phyloP scores from a whole-genome alignment of 1,140 invertebrate genomes.

The Aradophagus sp. region DNA sequence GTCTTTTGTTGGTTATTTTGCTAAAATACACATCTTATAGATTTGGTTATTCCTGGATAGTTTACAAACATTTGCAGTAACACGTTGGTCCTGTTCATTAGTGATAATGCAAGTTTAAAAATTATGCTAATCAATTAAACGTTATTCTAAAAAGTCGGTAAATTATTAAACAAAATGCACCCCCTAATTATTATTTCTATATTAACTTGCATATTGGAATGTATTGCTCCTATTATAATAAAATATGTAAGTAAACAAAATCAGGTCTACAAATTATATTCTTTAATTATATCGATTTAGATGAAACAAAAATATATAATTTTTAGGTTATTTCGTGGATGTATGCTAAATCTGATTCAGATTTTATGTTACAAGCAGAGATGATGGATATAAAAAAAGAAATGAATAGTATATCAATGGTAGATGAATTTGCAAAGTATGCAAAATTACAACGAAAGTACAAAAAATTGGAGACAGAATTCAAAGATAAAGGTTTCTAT shows the following conservation, averaged over 20 bases:
- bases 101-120: no score
- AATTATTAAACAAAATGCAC: slow-evolving; percentile 25
- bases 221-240: slow-evolving; percentile 34
- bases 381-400: slow-evolving; percentile 71
- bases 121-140: no score
- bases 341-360: slow-evolving; percentile 49
- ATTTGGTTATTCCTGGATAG: no score
- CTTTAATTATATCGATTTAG: neutral
- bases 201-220: slow-evolving; percentile 40
- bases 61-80: no score
- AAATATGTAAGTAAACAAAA: slow-evolving; percentile 40
- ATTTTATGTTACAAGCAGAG: slow-evolving; percentile 60
- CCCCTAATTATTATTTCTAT: slow-evolving; percentile 40
- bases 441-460: slow-evolving; percentile 76
- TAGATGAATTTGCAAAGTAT: slow-evolving; percentile 79
- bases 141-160: no score
- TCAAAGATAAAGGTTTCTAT: slow-evolving; percentile 68
- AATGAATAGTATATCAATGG: slow-evolving; percentile 74
- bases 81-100: no score
- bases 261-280: neutral
- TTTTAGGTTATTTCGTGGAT: slow-evolving; percentile 58
- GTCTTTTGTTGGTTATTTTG: no score
- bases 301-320: slow-evolving; percentile 23
- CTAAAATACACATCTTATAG: no score
- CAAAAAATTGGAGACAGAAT: slow-evolving; percentile 70